Conservation (phyloP, 2,797 vertebrate genomes). For the Okamejei kenojei region DNA sequence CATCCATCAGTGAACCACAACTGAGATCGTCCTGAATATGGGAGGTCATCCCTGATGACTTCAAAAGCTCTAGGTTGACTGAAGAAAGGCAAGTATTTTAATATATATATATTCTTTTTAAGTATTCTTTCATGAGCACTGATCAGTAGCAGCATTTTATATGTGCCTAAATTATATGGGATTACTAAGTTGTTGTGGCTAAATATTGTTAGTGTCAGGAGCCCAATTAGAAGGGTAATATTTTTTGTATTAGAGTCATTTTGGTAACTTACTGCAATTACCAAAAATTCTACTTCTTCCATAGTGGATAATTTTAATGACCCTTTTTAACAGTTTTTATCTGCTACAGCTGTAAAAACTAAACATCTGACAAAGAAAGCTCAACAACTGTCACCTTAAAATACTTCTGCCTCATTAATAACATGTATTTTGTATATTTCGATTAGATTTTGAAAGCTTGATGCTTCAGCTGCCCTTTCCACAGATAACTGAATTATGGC, state of each 20-base stretch:
- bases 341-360: not conserved
- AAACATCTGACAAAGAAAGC: not conserved
- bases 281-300: not conserved
- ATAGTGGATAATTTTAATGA: not conserved
- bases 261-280: not conserved
- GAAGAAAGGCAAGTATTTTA: too few species aligned
- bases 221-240: not conserved
- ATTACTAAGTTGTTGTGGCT: not conserved
- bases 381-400: not conserved
- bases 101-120: too few species aligned
- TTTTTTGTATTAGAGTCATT: not conserved
- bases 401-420: not conserved
- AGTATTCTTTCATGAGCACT: not conserved
- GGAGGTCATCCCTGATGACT: too few species aligned
- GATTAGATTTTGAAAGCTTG: slow-evolving; percentile 1
- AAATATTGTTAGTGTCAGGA: not conserved
- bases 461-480: slow-evolving; percentile 41
- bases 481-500: slow-evolving; percentile 42
- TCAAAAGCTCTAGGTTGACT: too few species aligned
- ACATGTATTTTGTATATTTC: not conserved
- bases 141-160: not conserved
- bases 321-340: not conserved
- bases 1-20: too few species aligned
- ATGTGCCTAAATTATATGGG: not conserved
- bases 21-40: too few species aligned